Base-by-base conservation (phyloP, 2,888 invertebrate genomes). In the Fragum fragum region DNA sequence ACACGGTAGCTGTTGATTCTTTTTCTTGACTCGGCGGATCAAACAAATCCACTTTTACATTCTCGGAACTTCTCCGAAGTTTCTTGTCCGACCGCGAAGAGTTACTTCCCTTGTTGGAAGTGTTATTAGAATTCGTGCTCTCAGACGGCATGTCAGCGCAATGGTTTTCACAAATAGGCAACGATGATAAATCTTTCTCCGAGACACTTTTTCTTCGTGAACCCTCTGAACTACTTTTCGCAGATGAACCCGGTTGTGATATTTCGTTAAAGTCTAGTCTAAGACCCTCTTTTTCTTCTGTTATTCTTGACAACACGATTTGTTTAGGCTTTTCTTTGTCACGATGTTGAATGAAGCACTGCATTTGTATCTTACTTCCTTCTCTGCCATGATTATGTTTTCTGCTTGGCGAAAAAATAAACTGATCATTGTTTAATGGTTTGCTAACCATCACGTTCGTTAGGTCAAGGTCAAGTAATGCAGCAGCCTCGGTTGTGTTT, bases 21-120 rank as follows among this genome's bases (percentile, higher is more conserved):
- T 92, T 92, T 78, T 92, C 92, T 77, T 92, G 92, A 73, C 92
- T 92, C 18, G 92, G 92, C n/a, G 92, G 92, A 76, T 92, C 92
- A 87, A 92, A 92, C 36, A 89, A 86, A 69, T 92, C 92, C 63
- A 89, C 79, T 79, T 87, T 89, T 28, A 91, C 90, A 47, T 91
- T 88, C 74, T 91, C 92, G 26, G 90, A 90, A 71, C 87, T 91
- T 71, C 91, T 89, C 79, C 91, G 91, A 57, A 89, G 88, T 78
- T 90, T 91, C 72, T 88, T 85, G 68, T 88, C 86, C 36, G 86
- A 80, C 52, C 87, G 86, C 42, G 88, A 89, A 61, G 87, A 85
- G 73, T 87, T 82, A 74, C 88, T 89, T 61, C 87, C 88, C 74
- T 87, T 87, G 73, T 87, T 85, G n/a, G 90, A 90, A 23, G 90